phyloP scores from a whole-genome alignment of 2,113 vertebrate genomes.

The Entosphenus tridentatus region DNA sequence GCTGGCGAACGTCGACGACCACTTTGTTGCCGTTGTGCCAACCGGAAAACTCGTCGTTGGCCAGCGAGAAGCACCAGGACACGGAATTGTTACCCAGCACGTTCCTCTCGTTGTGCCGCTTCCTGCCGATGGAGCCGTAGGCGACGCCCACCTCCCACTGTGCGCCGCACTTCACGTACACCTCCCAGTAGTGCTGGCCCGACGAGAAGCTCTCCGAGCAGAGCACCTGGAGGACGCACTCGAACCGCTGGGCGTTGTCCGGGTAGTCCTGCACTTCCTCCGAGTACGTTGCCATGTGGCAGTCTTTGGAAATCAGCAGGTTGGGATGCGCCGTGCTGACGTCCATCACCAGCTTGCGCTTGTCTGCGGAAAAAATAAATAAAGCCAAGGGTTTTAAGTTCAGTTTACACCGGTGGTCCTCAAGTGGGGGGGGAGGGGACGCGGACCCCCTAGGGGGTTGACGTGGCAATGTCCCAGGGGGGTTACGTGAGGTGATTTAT shows the following conservation, averaged over 20 bases:
- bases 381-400: too few species aligned
- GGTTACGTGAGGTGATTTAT: too few species aligned
- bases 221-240: constrained; percentile 25
- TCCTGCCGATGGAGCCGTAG: constrained; percentile 21
- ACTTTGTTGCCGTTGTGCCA: constrained; percentile 1
- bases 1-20: not conserved
- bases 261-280: not conserved
- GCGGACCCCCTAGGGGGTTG: too few species aligned
- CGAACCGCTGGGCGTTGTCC: constrained; percentile 25
- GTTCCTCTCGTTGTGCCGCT: constrained; percentile 21
- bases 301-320: constrained; percentile 18
- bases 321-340: constrained; percentile 24
- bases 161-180: constrained; percentile 21
- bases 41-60: not conserved
- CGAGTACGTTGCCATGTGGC: constrained; percentile 15
- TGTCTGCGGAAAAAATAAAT: too few species aligned
- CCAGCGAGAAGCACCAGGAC: constrained; percentile 26
- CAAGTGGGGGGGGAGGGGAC: too few species aligned
- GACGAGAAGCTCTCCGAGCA: constrained; percentile 14
- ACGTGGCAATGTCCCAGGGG: too few species aligned
- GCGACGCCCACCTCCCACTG: constrained; percentile 28
- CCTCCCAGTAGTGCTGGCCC: constrained; percentile 25
- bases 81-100: constrained; percentile 29
- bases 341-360: constrained; percentile 15
- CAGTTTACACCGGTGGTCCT: too few species aligned